Evolutionary conservation across 2,797 vertebrate genomes (phyloP).

Genomic region (Hydrophis major): DNA sequence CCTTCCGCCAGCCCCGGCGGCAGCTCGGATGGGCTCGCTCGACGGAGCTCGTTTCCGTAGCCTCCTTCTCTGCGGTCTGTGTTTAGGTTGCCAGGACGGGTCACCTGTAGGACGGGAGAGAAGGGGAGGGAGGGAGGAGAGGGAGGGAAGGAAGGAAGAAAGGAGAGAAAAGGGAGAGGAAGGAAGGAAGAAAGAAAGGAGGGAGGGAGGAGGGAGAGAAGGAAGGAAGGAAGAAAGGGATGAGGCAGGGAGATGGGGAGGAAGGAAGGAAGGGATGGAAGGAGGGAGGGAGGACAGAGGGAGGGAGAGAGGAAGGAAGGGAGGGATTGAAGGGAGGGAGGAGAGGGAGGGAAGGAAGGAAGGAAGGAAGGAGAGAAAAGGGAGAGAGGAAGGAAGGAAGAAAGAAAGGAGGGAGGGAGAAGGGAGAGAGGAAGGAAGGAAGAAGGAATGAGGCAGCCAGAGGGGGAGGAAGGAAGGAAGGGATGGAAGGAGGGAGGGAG

Average conservation of each 20-base stretch:
- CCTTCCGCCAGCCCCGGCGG: background rate
- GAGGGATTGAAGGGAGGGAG: accelerated
- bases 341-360: too few species aligned
- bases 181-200: background rate
- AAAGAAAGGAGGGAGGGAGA: accelerated
- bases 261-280: background rate
- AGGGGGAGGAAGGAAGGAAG: background rate
- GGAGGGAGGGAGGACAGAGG: accelerated
- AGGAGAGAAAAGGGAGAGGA: too few species aligned
- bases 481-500: accelerated
- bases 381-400: too few species aligned
- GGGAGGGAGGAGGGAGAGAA: too few species aligned
- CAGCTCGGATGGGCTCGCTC: background rate
- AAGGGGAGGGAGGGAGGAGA: accelerated
- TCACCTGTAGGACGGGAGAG: background rate
- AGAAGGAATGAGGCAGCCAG: accelerated
- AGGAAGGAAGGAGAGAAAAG: too few species aligned
- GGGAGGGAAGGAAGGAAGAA: too few species aligned
- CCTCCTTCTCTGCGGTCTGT: conserved; percentile 8
- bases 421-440: too few species aligned
- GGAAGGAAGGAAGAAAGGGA: too few species aligned
- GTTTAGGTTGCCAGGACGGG: background rate
- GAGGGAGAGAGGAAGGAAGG: accelerated
- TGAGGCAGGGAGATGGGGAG: background rate
- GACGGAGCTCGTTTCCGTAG: conserved; percentile 28